Evolutionary conservation across 2,888 invertebrate genomes (phyloP), one percentile per base, ranked within the genome.

Genomic region (Chydorus sphaericus): DNA sequence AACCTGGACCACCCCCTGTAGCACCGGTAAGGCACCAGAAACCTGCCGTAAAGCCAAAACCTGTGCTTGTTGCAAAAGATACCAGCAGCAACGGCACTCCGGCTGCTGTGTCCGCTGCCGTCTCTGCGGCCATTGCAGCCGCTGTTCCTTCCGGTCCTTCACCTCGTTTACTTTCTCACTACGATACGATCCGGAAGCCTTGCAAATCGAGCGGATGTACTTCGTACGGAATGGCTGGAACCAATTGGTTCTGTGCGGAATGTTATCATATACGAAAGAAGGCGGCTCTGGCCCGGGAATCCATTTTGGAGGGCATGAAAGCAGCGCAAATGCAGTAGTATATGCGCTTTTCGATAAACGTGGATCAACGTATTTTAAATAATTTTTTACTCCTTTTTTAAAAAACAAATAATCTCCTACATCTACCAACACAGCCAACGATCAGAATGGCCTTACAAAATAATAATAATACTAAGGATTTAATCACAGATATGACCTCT

Each of bases 311-410:
- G 44, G 20, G 31, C 14, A 23, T 54, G 48, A 54, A 36, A 54
- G 54, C 48, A n/a, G 44, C 38, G 23, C 54, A 54, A 20, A 23
- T 54, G 54, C 54, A 54, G 33, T 54, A 52, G 23, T n/a, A n/a
- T n/a, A n/a, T n/a, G n/a, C n/a, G n/a, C n/a, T n/a, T n/a, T n/a
- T n/a, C n/a, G n/a, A n/a, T n/a, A n/a, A n/a, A n/a, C n/a, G n/a
- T n/a, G n/a, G n/a, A n/a, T n/a, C n/a, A n/a, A n/a, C n/a, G n/a
- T n/a, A n/a, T n/a, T n/a, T n/a, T n/a, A n/a, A n/a, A n/a, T n/a
- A n/a, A n/a, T n/a, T n/a, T n/a, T n/a, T n/a, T n/a, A n/a, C n/a
- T n/a, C n/a, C n/a, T n/a, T n/a, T n/a, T n/a, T n/a, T n/a, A n/a
- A n/a, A n/a, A n/a, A n/a, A n/a, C n/a, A n/a, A n/a, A n/a, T n/a